A percentile compares a stretch with the other conserved stretches of the same genome.
Evolutionary conservation across 2,797 vertebrate species (phyloP).

Genomic region (Pseudopleuronectes americanus): DNA sequence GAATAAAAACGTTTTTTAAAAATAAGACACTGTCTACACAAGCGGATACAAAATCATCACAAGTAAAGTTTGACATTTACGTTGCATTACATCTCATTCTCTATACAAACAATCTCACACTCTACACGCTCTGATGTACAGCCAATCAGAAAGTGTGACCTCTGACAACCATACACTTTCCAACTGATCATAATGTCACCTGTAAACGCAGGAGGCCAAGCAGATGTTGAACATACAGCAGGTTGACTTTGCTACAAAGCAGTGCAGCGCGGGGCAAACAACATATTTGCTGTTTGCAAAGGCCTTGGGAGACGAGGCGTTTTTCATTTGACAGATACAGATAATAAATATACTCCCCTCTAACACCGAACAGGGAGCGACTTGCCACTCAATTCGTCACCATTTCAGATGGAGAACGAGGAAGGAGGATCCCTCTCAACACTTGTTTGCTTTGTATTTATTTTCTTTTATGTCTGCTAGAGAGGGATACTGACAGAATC

Average conservation of each 20-base stretch:
- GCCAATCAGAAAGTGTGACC: neutral
- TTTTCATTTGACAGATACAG: conserved; percentile 59
- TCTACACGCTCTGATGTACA: too few species aligned
- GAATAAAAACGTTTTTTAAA: too few species aligned
- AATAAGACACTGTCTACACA: too few species aligned
- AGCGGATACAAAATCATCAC: neutral
- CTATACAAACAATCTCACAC: neutral
- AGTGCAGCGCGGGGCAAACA: conserved; percentile 21
- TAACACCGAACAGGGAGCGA: conserved; percentile 53
- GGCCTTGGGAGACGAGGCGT: conserved; percentile 44
- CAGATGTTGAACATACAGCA: neutral
- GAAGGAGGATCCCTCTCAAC: conserved; percentile 44
- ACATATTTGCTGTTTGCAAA: conserved; percentile 34
- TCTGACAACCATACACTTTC: too few species aligned
- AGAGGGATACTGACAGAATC: conserved; percentile 24
- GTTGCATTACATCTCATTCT: neutral
- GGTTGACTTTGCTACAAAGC: conserved; percentile 39
- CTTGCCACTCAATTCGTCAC: conserved; percentile 55
- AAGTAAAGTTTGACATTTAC: neutral
- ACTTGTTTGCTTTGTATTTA: conserved; percentile 47
- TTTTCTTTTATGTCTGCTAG: conserved; percentile 43
- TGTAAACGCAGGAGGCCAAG: neutral
- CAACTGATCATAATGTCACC: too few species aligned
- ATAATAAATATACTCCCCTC: conserved; percentile 56
- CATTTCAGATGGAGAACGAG: conserved; percentile 33